Base-by-base conservation (phyloP, 2,113 vertebrate genomes). In the Ammospiza nelsoni region DNA sequence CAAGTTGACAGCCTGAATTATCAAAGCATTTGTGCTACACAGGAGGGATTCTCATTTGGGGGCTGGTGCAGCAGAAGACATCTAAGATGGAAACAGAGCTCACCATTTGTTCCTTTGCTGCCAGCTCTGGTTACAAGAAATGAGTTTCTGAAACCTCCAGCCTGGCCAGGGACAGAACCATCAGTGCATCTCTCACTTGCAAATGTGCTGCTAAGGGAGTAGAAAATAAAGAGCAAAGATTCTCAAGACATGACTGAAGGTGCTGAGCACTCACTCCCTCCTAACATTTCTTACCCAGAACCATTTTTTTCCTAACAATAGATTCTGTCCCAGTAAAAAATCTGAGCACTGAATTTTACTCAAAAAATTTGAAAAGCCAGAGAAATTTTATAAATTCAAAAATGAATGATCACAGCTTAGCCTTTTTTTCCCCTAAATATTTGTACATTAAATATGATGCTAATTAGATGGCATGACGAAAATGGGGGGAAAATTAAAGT, bases 221-320 rank as follows among this genome's bases (percentile, higher is more conserved):
- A 51, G 90, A 46, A 83, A 90, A 79, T 0, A 13, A 35, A 81
- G 65, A 92, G 22, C 28, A 51, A 54, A 82, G 41, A 14, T 15
- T 61, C 44, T 73, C 25, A 29, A 44, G 61, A 75, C 0, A 0
- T 17, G 41, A 57, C 4, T 0, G 0, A 86, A 14, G 65, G 48
- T 11, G 9, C 37, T 31, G 63, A 92, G 37, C 49, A 21, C 18
- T 65, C 27, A 11, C 5, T 73, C 20, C 6, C 4, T 71, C 14
- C 20, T 25, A 35, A 22, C 2, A 9, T 37, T 39, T 61, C 27
- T 77, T 66, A 59, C 75, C 37, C 59, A 80, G 59, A 88, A 15
- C 28, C 31, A 6, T 19, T 62, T 62, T 16, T 29, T 80, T 18
- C 8, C 72, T 25, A 77, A 39, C 25, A 20, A 3, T 4, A 37